Evolutionary conservation across 2,113 vertebrate species (phyloP).

Genomic region (Macroglossus sobrinus): DNA sequence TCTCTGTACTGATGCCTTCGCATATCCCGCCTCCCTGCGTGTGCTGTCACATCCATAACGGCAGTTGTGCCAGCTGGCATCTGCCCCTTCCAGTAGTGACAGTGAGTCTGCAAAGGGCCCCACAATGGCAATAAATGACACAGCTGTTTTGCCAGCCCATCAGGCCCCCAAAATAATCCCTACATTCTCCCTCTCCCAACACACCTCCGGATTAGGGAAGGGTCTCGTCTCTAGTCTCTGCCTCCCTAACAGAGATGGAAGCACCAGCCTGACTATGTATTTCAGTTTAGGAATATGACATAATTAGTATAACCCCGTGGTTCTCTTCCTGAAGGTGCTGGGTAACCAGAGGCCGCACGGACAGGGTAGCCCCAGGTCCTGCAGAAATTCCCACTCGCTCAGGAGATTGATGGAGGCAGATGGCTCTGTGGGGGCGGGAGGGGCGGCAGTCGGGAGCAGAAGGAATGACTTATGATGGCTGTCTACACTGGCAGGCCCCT

Average conservation of each 20-base stretch:
- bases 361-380: background rate
- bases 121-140: too few species aligned
- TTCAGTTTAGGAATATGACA: background rate
- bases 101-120: background rate
- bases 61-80: background rate
- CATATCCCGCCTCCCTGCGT: background rate
- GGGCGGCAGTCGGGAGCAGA: background rate
- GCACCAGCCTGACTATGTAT: background rate
- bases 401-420: background rate
- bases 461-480: conserved; percentile 43
- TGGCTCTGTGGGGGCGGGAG: background rate
- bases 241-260: background rate
- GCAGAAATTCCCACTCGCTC: background rate
- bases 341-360: background rate
- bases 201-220: background rate
- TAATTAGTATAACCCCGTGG: background rate
- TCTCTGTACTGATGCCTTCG: background rate
- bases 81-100: background rate
- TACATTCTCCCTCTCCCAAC: background rate
- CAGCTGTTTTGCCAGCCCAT: background rate
- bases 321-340: background rate
- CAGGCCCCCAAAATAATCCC: background rate
- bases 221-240: background rate
- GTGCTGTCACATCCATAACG: background rate
- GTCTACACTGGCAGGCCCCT: conserved; percentile 17